Base-by-base conservation (phyloP, 2,888 invertebrate species). In the Athalia rosae region DNA sequence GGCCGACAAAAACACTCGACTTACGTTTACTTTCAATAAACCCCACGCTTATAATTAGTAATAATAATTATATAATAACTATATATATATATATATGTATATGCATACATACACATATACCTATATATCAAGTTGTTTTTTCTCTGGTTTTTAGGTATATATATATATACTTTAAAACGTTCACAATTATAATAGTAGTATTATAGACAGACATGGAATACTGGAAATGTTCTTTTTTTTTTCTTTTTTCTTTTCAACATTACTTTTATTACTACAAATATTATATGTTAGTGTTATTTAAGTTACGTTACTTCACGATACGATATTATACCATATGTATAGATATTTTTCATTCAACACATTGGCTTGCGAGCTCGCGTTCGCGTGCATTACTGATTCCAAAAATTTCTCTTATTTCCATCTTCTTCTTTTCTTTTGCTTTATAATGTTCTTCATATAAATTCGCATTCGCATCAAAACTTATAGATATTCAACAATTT, bases 121-220 rank as follows among this genome's bases (percentile, higher is more conserved):
- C 53, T 6, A 53, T 11, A 53, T 53, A 53, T 53, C n/a, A 53
- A 53, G n/a, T 28, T 28, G 2, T 28, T 28, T 28, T 2, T 28
- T 28, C 28, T 28, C 28, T 28, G 28, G 15, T 67, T 50, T 11
- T 8, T n/a, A 48, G 13, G 45, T 67, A 74, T 53, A 53, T 4
- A 28, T 67, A 74, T 53, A 53, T 4, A 28, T 61, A 74, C 48
- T 74, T 74, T 62, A 62, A 79, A 84, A 83, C 82, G 83, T 83
- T 83, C 81, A 85, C 86, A 83, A 85, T 86, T 84, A 88, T 84
- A 84, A 85, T 83, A 28, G 28, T 28, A 82, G 85, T 84, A 85
- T 82, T 86, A 61, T 66, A 66, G 83, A 86, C 84, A 85, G 83
- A 87, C 85, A 88, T 81, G 85, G 86, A 88, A 88, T 88, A 87